These are phyloP conservation scores for Tenualosa ilisha DNA, from an alignment of 2,797 vertebrate genomes.

Conservation along the genomic window DNA sequence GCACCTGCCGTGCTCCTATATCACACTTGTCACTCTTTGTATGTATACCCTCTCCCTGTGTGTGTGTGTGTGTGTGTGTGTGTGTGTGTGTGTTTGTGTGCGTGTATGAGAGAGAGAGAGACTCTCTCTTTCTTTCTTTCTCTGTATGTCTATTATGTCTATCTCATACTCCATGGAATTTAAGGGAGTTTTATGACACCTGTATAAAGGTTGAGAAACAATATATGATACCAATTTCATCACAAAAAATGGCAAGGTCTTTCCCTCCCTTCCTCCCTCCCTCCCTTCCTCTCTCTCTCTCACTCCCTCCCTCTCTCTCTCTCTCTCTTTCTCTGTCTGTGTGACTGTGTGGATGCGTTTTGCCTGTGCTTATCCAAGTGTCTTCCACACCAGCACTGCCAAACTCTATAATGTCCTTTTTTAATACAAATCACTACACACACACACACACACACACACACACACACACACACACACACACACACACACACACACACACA, in stretches of 20 bases:
- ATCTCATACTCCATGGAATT: constrained; percentile 6
- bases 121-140: too few species aligned
- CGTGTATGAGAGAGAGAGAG: not conserved
- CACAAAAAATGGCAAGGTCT: constrained; percentile 10
- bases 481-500: not conserved
- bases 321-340: not conserved
- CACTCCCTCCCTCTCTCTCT: not conserved
- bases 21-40: constrained; percentile 6
- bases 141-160: not conserved
- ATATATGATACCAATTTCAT: constrained; percentile 23
- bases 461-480: not conserved
- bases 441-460: not conserved
- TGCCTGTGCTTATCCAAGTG: not conserved
- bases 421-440: not conserved
- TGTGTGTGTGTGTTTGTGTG: constrained; percentile 11
- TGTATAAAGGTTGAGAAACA: constrained; percentile 14
- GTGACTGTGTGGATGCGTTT: not conserved
- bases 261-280: not conserved
- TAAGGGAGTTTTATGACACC: constrained; percentile 15
- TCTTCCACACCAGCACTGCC: not conserved
- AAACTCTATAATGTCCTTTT: not conserved
- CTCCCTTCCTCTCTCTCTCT: not conserved
- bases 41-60: not conserved
- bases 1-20: not conserved
- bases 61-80: not conserved